These are phyloP conservation scores for Galagoides demidoff DNA, from an alignment of 2,797 vertebrate genomes.

Conservation along the genomic window DNA sequence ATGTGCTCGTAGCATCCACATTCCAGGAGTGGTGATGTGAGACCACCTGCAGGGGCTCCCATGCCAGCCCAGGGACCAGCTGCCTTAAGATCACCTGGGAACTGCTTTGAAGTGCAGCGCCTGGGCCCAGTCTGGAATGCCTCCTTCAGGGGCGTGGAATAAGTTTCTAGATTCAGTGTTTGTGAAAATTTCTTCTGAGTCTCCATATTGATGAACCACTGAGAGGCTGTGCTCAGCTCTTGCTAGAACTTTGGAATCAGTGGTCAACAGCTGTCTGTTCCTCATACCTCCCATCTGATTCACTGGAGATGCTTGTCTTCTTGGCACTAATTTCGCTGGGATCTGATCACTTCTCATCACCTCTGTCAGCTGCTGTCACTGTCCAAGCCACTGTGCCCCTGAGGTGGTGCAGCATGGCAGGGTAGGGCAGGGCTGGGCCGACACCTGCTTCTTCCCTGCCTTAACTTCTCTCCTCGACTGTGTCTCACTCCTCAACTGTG, in stretches of 20 bases:
- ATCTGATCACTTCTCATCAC: neutral
- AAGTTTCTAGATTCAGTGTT: neutral
- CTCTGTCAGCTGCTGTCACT: neutral
- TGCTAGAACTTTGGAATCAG: neutral
- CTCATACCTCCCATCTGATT: neutral
- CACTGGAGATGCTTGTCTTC: neutral
- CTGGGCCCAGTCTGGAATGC: neutral
- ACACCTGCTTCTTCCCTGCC: neutral
- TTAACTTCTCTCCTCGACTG: neutral
- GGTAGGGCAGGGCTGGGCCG: neutral
- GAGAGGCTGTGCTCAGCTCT: neutral
- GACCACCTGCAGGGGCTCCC: neutral
- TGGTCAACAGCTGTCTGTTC: neutral
- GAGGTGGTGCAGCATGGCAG: accelerated
- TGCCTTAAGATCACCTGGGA: neutral
- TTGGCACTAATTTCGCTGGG: neutral
- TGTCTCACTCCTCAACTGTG: neutral
- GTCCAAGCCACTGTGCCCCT: accelerated
- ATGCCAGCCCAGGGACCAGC: neutral
- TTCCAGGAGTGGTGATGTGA: neutral
- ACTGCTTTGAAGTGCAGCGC: neutral
- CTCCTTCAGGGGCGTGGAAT: neutral
- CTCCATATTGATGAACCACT: neutral
- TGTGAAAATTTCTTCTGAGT: neutral
- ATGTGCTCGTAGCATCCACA: neutral